phyloP scores from a whole-genome alignment of 2,888 invertebrate genomes.

The Oligia fasciuncula region DNA sequence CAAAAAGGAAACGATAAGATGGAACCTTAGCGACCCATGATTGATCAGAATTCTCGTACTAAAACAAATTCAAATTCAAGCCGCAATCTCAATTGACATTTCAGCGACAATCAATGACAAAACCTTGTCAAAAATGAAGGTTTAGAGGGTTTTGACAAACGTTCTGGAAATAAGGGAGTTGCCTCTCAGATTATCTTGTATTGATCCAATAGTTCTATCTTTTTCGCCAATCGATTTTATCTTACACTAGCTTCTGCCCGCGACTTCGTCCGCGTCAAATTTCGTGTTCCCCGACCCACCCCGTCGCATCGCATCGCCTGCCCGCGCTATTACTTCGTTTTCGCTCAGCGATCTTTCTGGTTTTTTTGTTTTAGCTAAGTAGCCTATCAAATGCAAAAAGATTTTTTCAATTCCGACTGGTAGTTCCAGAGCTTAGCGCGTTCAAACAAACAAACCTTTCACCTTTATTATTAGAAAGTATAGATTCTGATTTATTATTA shows the following conservation, averaged over 20 bases:
- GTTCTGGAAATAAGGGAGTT: neutral
- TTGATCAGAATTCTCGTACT: neutral
- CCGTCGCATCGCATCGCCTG: no score
- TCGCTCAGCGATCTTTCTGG: no score
- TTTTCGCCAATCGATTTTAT: neutral
- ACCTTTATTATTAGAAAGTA: no score
- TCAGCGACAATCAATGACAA: neutral
- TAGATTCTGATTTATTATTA: no score
- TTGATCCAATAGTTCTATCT: neutral
- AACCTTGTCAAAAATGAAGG: neutral
- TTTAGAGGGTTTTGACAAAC: neutral
- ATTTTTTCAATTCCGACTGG: no score
- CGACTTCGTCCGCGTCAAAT: no score
- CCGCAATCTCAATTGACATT: neutral
- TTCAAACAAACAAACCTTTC: no score
- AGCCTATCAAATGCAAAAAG: no score
- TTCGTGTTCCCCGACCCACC: no score
- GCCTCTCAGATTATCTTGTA: neutral
- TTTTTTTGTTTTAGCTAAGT: no score
- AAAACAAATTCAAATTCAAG: neutral
- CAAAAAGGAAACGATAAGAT: slow-evolving; percentile 6
- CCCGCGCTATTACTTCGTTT: no score
- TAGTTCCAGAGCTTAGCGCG: no score
- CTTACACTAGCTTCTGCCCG: neutral
- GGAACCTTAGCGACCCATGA: neutral